Conservation (phyloP, 1,140 invertebrate species). For the Aphidius ervi region DNA sequence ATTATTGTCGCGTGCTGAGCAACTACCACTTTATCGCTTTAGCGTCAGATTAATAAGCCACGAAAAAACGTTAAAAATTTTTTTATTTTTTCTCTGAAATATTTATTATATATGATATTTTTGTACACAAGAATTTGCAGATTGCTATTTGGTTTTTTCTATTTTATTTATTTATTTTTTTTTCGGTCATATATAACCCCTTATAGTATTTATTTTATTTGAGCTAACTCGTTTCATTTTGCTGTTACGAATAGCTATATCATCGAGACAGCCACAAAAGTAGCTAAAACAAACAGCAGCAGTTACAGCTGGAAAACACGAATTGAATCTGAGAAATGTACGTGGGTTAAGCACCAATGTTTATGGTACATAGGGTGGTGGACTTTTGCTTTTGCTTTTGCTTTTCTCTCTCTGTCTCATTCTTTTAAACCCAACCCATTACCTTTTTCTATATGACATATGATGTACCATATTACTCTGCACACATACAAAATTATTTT, state of each 20-base stretch:
- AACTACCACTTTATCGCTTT: constrained; percentile 41
- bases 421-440: not conserved
- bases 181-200: too few species aligned
- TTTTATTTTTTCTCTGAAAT: constrained; percentile 9
- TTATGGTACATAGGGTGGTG: constrained; percentile 13
- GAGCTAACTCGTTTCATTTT: too few species aligned
- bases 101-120: constrained; percentile 24
- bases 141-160: too few species aligned
- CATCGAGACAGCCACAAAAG: too few species aligned
- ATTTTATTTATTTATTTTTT: too few species aligned
- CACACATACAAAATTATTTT: constrained; percentile 12
- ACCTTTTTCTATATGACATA: constrained; percentile 30
- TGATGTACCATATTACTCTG: constrained; percentile 35
- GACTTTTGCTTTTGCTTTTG: not conserved
- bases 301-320: not conserved
- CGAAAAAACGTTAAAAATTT: constrained; percentile 25
- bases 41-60: constrained; percentile 45
- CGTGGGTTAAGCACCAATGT: constrained; percentile 9
- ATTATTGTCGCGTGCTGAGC: constrained; percentile 30
- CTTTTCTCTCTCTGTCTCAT: constrained; percentile 3
- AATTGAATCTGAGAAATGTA: constrained; percentile 12
- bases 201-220: too few species aligned
- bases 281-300: too few species aligned
- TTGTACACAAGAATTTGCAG: not conserved
- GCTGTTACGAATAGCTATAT: too few species aligned